phyloP scores from a whole-genome alignment of 2,888 invertebrate species.

The Epinotia demarniana region DNA sequence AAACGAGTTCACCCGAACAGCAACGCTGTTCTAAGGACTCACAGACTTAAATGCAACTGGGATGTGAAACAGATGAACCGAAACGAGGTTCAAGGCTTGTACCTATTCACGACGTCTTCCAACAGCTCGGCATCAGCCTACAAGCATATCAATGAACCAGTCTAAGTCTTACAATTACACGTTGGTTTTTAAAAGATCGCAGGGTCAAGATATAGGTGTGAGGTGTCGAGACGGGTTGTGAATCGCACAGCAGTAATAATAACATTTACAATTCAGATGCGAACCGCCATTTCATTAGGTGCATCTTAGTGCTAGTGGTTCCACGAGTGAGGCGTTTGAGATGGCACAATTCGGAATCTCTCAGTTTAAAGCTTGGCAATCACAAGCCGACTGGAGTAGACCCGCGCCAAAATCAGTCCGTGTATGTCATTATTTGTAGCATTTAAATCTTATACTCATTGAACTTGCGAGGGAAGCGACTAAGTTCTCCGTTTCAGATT shows the following conservation, averaged over 20 bases:
- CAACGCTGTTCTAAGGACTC: no score
- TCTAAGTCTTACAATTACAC: neutral
- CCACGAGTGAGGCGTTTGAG: neutral
- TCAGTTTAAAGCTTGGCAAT: neutral
- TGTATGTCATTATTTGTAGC: no score
- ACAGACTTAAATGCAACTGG: no score
- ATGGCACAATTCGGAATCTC: neutral
- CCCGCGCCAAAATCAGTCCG: no score
- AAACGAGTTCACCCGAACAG: no score
- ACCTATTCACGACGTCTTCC: neutral
- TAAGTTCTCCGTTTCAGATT: no score
- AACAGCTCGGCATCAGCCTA: neutral
- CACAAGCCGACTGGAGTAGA: no score
- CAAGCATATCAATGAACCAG: neutral
- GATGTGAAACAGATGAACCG: neutral
- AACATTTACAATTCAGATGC: constrained; percentile 35
- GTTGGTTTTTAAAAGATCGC: neutral
- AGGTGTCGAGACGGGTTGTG: neutral
- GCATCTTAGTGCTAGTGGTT: constrained; percentile 6
- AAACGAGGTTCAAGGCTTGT: neutral
- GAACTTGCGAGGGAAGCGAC: no score
- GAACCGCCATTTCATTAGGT: constrained; percentile 8
- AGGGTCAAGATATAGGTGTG: neutral
- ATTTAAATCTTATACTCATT: no score
- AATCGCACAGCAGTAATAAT: constrained; percentile 16